phyloP scores from a whole-genome alignment of 1,140 invertebrate genomes.

The Marisa cornuarietis region DNA sequence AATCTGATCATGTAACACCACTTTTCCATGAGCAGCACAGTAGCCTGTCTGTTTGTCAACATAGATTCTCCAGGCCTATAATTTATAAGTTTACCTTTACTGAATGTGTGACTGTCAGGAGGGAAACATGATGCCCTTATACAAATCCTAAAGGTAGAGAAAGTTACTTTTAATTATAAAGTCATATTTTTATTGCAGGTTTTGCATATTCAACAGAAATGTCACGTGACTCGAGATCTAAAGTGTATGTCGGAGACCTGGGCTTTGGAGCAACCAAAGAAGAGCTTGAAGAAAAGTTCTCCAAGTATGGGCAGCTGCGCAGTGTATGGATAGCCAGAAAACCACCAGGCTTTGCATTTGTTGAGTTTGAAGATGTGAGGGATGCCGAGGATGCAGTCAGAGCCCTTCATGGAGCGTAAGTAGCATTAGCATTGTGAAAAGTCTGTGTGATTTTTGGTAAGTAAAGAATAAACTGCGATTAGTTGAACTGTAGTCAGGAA shows the following conservation, averaged over 20 bases:
- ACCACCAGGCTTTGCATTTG: slow-evolving; percentile 86
- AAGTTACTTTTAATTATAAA: no score
- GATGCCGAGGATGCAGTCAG: slow-evolving; percentile 95
- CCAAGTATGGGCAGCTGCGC: slow-evolving; percentile 88
- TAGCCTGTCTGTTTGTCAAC: no score
- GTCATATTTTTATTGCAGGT: no score
- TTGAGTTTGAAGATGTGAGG: slow-evolving; percentile 94
- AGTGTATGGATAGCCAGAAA: slow-evolving; percentile 96
- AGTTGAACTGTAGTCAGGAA: not conserved
- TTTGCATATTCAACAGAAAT: slow-evolving; percentile 12
- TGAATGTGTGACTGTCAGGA: no score
- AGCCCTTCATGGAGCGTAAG: slow-evolving; percentile 85
- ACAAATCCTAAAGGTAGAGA: no score
- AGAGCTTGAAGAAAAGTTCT: slow-evolving; percentile 58
- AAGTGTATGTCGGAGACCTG: slow-evolving; percentile 96
- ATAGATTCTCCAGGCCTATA: no score
- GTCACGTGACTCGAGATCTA: slow-evolving; percentile 78
- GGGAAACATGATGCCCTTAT: no score
- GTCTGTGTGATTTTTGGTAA: not conserved
- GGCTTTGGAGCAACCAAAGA: slow-evolving; percentile 58
- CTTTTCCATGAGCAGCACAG: no score
- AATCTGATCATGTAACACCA: no score
- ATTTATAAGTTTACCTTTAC: no score
- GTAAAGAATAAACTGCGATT: not conserved
- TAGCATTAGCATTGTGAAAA: slow-evolving; percentile 12